These are phyloP conservation scores for Hafferia zeledoni DNA, from an alignment of 2,797 vertebrate genomes.

Conservation along the genomic window DNA sequence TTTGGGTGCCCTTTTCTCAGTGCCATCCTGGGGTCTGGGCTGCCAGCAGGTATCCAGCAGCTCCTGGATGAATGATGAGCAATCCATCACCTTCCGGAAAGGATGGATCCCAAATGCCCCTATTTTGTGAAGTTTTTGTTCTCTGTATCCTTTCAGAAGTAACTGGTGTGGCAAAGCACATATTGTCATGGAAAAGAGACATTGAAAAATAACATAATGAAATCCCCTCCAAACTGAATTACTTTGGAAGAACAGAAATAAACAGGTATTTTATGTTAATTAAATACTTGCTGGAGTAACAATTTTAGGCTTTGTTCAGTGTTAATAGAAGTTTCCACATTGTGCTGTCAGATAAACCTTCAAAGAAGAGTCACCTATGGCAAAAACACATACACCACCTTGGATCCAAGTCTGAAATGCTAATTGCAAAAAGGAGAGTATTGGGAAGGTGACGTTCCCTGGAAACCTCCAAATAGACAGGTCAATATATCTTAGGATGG, in stretches of 20 bases:
- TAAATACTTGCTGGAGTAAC: not conserved
- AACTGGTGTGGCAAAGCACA: not conserved
- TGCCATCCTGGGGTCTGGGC: not conserved
- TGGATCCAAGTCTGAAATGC: not conserved
- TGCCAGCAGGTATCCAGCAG: not conserved
- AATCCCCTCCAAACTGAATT: not conserved
- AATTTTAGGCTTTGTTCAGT: not conserved
- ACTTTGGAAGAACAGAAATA: not conserved
- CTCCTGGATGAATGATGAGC: not conserved
- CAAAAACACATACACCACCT: not conserved
- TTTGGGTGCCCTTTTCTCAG: not conserved
- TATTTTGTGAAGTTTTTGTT: not conserved
- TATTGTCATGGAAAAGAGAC: not conserved
- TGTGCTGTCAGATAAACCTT: fast-evolving
- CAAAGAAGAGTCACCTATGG: not conserved
- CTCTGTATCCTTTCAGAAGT: not conserved
- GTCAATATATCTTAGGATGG: not conserved
- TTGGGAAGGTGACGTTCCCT: not conserved
- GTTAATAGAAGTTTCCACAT: fast-evolving
- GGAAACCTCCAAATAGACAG: not conserved
- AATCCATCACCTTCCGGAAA: not conserved
- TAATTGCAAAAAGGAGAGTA: not conserved
- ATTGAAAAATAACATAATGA: not conserved
- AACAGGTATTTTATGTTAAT: not conserved
- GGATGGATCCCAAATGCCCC: not conserved